phyloP scores from a whole-genome alignment of 2,113 vertebrate species.

The Bos taurus region DNA sequence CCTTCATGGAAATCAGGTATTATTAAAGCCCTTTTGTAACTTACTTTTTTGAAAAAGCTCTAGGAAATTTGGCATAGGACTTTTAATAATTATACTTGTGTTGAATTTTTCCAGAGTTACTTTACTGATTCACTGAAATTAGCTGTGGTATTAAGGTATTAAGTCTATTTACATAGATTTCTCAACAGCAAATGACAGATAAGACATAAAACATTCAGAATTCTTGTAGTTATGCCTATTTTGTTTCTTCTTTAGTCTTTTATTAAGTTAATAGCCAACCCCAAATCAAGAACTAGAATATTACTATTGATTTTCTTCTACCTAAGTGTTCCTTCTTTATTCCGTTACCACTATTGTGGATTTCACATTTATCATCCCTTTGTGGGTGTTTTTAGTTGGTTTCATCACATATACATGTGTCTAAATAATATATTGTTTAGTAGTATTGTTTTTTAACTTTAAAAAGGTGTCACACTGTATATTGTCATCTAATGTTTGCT shows the following conservation, averaged over 20 bases:
- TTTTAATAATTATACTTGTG: constrained; percentile 14
- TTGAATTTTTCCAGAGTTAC: not conserved
- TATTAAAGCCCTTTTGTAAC: not conserved
- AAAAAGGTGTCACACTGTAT: not conserved
- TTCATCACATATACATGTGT: not conserved
- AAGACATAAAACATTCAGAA: not conserved
- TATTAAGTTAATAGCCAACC: not conserved
- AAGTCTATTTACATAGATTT: not conserved
- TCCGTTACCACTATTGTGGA: not conserved
- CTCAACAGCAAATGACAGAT: not conserved
- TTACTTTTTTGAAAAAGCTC: not conserved
- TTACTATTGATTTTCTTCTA: not conserved
- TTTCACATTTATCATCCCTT: not conserved
- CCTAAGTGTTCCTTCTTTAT: not conserved
- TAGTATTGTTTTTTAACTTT: not conserved
- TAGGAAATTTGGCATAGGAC: not conserved
- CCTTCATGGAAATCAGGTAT: constrained; percentile 96
- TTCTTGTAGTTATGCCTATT: not conserved
- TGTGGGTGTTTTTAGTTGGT: not conserved
- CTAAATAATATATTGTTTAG: not conserved
- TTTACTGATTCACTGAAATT: constrained; percentile 16
- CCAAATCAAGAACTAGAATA: not conserved
- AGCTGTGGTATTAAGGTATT: not conserved
- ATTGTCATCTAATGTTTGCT: not conserved
- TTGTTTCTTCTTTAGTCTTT: not conserved